These are phyloP conservation scores for Drosophila planitibia DNA, from an alignment of 2,888 invertebrate genomes.

Conservation along the genomic window DNA sequence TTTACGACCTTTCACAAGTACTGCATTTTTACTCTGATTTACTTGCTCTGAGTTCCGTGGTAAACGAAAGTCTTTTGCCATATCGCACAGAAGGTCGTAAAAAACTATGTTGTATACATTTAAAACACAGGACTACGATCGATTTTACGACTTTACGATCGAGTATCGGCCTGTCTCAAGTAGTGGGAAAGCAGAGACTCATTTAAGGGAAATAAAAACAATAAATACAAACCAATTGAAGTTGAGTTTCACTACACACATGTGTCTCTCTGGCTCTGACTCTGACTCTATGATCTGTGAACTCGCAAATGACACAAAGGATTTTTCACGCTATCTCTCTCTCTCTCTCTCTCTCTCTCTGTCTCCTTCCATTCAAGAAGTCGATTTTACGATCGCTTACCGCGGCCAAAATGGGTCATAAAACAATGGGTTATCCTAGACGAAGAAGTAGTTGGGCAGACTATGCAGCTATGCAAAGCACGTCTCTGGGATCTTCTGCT, in stretches of 20 bases:
- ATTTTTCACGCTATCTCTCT: constrained; percentile 73
- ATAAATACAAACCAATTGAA: constrained; percentile 66
- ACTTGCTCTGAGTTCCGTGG: constrained; percentile 13
- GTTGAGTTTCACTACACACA: constrained; percentile 26
- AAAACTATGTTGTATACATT: constrained; percentile 76
- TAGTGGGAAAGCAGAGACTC: constrained; percentile 61
- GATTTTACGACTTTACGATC: constrained; percentile 64
- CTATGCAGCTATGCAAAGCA: constrained; percentile 4
- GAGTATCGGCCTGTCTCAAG: constrained; percentile 36
- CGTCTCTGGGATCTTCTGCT: constrained; percentile 18
- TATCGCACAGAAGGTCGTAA: constrained; percentile 72
- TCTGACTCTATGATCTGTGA: constrained; percentile 32
- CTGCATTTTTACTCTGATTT: constrained; percentile 15
- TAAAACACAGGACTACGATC: constrained; percentile 72
- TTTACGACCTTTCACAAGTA: constrained; percentile 71
- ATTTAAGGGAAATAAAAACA: constrained; percentile 80
- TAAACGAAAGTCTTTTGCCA: constrained; percentile 65
- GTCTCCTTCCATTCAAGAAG: constrained; percentile 29
- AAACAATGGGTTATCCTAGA: constrained; percentile 81
- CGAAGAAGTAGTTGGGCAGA: constrained; percentile 1
- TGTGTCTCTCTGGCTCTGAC: constrained; percentile 28
- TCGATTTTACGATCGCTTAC: constrained; percentile 78
- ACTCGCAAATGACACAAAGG: constrained; percentile 59
- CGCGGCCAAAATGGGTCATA: constrained; percentile 77
- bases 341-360: neutral